Evolutionary conservation across 2,797 vertebrate genomes (phyloP).

Genomic region (Cichlasoma orientale): DNA sequence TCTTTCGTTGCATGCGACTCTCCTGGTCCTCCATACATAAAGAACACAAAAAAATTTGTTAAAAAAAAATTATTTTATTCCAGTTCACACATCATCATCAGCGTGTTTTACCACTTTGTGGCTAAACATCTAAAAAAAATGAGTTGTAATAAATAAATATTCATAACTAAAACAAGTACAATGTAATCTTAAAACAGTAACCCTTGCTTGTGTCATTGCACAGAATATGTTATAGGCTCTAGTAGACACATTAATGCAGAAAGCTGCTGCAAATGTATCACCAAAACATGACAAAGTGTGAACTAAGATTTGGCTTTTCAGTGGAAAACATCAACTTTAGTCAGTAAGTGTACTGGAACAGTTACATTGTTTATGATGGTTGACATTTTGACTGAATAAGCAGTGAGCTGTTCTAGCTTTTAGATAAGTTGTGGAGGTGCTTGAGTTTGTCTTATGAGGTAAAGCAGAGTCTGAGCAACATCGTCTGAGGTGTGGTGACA

Average conservation of each 20-base stretch:
- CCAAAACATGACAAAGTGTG: conserved; percentile 37
- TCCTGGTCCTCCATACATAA: background rate
- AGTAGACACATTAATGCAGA: conserved; percentile 32
- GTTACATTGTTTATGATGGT: conserved; percentile 10
- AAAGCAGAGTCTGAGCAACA: conserved; percentile 92
- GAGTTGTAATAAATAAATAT: conserved; percentile 63
- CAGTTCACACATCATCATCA: conserved; percentile 51
- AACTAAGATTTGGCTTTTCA: conserved; percentile 55
- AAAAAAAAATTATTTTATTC: conserved; percentile 68
- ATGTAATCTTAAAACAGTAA: conserved; percentile 26
- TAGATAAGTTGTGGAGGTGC: conserved; percentile 24
- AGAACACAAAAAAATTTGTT: background rate
- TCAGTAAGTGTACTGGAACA: conserved; percentile 35
- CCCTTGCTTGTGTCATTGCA: conserved; percentile 15
- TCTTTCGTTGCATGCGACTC: background rate
- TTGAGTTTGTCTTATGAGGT: conserved; percentile 79
- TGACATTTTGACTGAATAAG: conserved; percentile 33
- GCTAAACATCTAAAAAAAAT: conserved; percentile 38
- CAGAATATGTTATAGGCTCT: conserved; percentile 22
- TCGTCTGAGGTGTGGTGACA: conserved; percentile 92
- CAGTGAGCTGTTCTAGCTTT: conserved; percentile 41
- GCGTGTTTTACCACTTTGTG: conserved; percentile 16
- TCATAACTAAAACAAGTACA: conserved; percentile 36
- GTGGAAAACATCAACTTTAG: conserved; percentile 48
- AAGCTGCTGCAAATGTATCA: conserved; percentile 26